Evolutionary conservation across 2,113 vertebrate genomes (phyloP).

Genomic region (Callionymus lyra): DNA sequence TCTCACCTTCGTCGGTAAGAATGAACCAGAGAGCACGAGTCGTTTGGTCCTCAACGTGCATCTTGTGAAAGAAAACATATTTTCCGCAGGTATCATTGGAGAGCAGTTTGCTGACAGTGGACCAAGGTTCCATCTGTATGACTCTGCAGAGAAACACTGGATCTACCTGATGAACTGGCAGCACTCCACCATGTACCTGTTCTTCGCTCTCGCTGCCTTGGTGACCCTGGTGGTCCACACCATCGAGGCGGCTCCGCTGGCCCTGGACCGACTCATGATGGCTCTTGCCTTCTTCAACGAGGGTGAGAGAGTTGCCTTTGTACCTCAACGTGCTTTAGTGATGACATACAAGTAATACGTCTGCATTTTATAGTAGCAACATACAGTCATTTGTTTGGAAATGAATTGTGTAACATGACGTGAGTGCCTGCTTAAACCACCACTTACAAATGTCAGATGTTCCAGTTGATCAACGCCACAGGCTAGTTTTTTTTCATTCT

Average conservation of each 20-base stretch:
- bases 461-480: too few species aligned
- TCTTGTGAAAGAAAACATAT: constrained; percentile 1
- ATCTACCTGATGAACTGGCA: constrained; percentile 83
- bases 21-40: not conserved
- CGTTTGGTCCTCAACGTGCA: too few species aligned
- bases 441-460: too few species aligned
- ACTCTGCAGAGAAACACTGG: constrained; percentile 76
- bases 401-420: too few species aligned
- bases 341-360: too few species aligned
- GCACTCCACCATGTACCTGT: constrained; percentile 90
- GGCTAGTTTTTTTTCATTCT: too few species aligned
- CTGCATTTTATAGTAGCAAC: too few species aligned
- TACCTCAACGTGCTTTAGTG: too few species aligned
- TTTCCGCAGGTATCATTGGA: constrained; percentile 74
- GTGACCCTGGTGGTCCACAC: constrained; percentile 72
- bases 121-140: constrained; percentile 74
- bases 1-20: constrained; percentile 80
- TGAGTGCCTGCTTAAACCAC: too few species aligned
- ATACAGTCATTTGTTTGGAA: too few species aligned
- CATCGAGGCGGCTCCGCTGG: constrained; percentile 67
- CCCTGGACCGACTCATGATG: constrained; percentile 77
- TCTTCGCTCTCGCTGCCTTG: constrained; percentile 77
- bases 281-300: constrained; percentile 84
- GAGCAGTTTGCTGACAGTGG: constrained; percentile 78
- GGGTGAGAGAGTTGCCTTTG: constrained; percentile 54